Evolutionary conservation across 1,140 invertebrate species (phyloP).

Genomic region (Neuroterus valhalla): DNA sequence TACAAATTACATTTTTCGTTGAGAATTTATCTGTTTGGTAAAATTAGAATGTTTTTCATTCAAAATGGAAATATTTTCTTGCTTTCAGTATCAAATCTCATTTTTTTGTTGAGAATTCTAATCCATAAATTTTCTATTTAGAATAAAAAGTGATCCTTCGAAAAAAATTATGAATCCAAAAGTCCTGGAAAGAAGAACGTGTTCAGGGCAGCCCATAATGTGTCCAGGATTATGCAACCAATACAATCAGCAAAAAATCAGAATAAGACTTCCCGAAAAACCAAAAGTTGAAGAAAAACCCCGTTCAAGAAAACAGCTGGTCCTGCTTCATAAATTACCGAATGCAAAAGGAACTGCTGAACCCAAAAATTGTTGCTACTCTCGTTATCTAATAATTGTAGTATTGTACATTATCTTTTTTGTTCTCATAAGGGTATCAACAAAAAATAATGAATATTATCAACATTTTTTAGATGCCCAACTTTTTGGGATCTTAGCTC

Average conservation of each 20-base stretch:
- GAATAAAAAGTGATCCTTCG: too few relatives aligned
- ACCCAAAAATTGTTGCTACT: not conserved
- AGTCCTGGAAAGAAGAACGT: not conserved
- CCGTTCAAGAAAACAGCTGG: not conserved
- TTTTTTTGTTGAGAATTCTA: too few relatives aligned
- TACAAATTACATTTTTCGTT: too few relatives aligned
- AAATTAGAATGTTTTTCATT: too few relatives aligned
- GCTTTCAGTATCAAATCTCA: too few relatives aligned
- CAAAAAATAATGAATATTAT: not conserved
- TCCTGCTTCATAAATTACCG: not conserved
- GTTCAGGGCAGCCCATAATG: not conserved
- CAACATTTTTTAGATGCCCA: constrained; percentile 58
- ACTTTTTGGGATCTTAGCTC: constrained; percentile 64
- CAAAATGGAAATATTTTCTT: too few relatives aligned
- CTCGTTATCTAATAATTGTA: not conserved
- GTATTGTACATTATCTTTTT: not conserved
- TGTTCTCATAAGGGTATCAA: not conserved
- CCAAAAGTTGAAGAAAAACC: not conserved
- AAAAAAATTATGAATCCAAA: not conserved
- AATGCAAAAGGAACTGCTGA: not conserved
- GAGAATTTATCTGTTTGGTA: too few relatives aligned
- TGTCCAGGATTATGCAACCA: constrained; percentile 6
- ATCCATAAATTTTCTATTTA: too few relatives aligned
- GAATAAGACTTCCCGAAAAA: not conserved
- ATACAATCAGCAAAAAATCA: not conserved